Evolutionary conservation across 1,140 invertebrate species (phyloP).

Genomic region (Campoletis sonorensis): DNA sequence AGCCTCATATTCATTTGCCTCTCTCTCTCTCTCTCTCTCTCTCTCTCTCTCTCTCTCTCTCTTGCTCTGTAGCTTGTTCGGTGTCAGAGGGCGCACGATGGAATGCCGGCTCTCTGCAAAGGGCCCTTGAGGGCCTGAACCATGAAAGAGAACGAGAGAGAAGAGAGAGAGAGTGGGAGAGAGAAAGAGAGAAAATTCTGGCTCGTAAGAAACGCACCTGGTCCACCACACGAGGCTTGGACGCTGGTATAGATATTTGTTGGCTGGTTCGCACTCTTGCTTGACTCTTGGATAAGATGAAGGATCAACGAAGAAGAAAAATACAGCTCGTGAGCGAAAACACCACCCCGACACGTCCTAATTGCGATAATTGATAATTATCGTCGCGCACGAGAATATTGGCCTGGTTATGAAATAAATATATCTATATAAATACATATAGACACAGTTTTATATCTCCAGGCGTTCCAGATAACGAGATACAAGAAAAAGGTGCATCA

Average conservation of each 20-base stretch:
- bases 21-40: not conserved
- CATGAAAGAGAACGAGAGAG: not conserved
- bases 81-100: constrained; percentile 70
- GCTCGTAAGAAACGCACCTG: constrained; percentile 45
- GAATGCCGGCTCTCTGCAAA: constrained; percentile 64
- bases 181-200: not conserved
- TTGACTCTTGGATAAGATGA: constrained; percentile 46
- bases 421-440: not conserved
- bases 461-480: constrained; percentile 27
- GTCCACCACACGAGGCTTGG: constrained; percentile 40
- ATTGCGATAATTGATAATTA: constrained; percentile 54
- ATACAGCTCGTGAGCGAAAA: constrained; percentile 20
- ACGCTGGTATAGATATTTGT: not conserved
- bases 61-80: constrained; percentile 34
- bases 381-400: constrained; percentile 44
- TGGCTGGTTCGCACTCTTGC: constrained; percentile 19
- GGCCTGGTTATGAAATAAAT: constrained; percentile 21
- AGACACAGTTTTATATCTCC: constrained; percentile 1
- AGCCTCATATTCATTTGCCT: not conserved
- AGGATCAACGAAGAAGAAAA: constrained; percentile 30
- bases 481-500: too few relatives aligned
- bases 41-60: constrained; percentile 20
- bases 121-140: constrained; percentile 33
- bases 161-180: not conserved
- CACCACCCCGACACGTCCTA: constrained; percentile 44